phyloP scores from a whole-genome alignment of 2,888 invertebrate genomes.

The Melinopterus prodromus region DNA sequence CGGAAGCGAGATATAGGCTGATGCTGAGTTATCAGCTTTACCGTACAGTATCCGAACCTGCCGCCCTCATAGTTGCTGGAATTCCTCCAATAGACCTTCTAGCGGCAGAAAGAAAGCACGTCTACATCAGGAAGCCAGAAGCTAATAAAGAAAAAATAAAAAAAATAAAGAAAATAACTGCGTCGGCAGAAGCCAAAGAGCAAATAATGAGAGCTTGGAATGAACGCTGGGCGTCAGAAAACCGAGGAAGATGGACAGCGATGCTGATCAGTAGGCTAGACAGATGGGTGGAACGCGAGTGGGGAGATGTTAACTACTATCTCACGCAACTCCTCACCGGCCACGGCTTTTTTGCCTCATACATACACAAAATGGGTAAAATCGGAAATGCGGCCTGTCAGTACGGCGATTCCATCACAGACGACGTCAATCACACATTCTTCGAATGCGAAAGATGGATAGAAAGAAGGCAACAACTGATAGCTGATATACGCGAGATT shows the following conservation, averaged over 20 bases:
- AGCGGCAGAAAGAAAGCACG: slow-evolving; percentile 20
- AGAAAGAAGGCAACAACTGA: too few species aligned
- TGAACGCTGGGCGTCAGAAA: slow-evolving; percentile 18
- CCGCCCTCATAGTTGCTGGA: neutral
- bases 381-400: neutral
- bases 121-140: neutral
- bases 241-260: slow-evolving; percentile 28
- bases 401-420: neutral
- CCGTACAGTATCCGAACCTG: slow-evolving; percentile 15
- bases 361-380: slow-evolving; percentile 10
- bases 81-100: slow-evolving; percentile 19
- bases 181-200: neutral
- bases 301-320: slow-evolving; percentile 28
- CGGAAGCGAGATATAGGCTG: slow-evolving; percentile 23
- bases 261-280: slow-evolving; percentile 19
- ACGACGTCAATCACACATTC: slow-evolving; percentile 8
- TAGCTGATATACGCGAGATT: neutral
- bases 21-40: slow-evolving; percentile 14
- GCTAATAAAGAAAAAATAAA: too few species aligned
- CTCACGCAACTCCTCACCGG: slow-evolving; percentile 16
- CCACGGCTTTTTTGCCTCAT: neutral
- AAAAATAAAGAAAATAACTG: neutral
- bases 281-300: slow-evolving; percentile 15
- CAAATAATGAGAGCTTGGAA: neutral
- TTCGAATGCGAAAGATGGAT: slow-evolving; percentile 10